These are phyloP conservation scores for Passer montanus DNA, from an alignment of 2,113 vertebrate species.

Conservation along the genomic window DNA sequence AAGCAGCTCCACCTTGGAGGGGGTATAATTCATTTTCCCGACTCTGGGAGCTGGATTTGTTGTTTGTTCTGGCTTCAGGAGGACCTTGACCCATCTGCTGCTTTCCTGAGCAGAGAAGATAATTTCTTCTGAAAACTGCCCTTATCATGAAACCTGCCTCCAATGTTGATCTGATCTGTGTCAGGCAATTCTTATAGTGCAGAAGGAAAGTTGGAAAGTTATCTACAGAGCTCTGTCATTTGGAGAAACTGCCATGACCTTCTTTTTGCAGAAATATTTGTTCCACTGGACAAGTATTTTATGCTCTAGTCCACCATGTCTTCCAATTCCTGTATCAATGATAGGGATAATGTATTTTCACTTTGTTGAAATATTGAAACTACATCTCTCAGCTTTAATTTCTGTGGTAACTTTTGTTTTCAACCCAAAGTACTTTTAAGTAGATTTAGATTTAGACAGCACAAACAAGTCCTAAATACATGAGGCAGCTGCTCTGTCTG, in stretches of 20 bases:
- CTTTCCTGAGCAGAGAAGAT: background rate
- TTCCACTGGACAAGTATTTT: background rate
- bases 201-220: background rate
- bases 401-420: background rate
- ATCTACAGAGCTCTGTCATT: background rate
- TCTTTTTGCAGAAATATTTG: background rate
- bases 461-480: background rate
- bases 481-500: slow-evolving; percentile 7
- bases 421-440: background rate
- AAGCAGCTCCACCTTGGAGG: background rate
- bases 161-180: background rate
- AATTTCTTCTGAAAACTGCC: slow-evolving; percentile 12
- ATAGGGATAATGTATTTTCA: background rate
- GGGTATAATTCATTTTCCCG: background rate
- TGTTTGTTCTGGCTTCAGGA: slow-evolving; percentile 30
- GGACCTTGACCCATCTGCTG: background rate
- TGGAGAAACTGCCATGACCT: background rate
- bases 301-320: background rate
- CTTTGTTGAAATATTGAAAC: background rate
- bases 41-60: background rate
- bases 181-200: background rate
- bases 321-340: background rate
- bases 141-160: background rate
- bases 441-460: slow-evolving; percentile 6
- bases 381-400: background rate